Evolutionary conservation across 2,888 invertebrate species (phyloP).

Genomic region (Philonicus albiceps): DNA sequence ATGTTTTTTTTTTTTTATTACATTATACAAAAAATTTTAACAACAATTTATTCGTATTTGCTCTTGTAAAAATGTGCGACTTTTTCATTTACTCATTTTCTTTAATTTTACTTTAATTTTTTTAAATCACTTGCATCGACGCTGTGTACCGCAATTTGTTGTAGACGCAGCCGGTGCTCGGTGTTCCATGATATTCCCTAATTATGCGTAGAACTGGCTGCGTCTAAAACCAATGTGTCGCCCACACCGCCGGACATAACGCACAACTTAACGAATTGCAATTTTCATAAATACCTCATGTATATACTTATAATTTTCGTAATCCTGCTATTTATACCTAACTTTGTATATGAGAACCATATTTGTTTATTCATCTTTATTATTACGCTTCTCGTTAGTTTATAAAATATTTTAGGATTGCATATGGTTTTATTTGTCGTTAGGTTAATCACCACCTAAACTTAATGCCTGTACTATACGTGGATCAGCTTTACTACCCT

Average conservation of each 20-base stretch:
- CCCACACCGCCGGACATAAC: background rate
- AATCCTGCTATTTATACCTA: conserved; percentile 26
- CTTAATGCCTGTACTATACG: conserved; percentile 96
- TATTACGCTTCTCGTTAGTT: conserved; percentile 2
- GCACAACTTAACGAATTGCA: background rate
- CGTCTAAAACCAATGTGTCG: background rate
- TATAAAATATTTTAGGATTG: conserved; percentile 25
- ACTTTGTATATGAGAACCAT: conserved; percentile 33
- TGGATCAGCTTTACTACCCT: conserved; percentile 98
- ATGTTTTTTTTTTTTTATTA: background rate
- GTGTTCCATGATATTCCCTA: background rate
- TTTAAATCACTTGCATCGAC: background rate
- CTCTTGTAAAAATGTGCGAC: conserved; percentile 11
- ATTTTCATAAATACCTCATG: background rate
- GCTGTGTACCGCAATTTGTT: background rate
- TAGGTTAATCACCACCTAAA: conserved; percentile 76
- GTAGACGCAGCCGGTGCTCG: background rate
- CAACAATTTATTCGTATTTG: conserved; percentile 1
- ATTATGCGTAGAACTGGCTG: background rate
- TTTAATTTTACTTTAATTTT: conserved; percentile 6
- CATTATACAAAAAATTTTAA: conserved; percentile 1
- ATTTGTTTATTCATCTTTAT: conserved; percentile 17
- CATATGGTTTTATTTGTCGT: conserved; percentile 43
- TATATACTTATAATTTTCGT: background rate
- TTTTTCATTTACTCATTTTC: conserved; percentile 14